Evolutionary conservation across 92 coral and sea anemone genomes (phyloP), one percentile per base, ranked within the genome.

Genomic region (Ricordea florida): DNA sequence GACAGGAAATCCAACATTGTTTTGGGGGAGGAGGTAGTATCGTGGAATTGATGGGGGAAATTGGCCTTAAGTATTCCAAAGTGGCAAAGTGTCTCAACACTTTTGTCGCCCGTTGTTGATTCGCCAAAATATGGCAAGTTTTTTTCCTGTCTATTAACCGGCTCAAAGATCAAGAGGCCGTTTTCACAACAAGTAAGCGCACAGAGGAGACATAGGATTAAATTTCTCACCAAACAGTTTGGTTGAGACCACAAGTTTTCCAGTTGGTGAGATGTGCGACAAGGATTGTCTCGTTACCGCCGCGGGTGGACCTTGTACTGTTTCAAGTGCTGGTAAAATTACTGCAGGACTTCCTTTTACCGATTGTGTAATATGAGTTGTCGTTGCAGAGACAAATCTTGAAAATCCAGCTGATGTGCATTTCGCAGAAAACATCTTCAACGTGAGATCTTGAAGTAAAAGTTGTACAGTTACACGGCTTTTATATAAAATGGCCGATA

Each of bases 371-470:
- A 96, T 48, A 70, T 96, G 97, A 3, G 92, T 88, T 37, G 97
- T 93, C 28, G 96, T 96, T 22, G 96, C 99, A 36, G 97, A 72
- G 0, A 96, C 64, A 79, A 82, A 92, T 73, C 93, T 75, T 62
- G 99, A 85, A 58, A 96, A 88, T 18, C 99, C 96, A 34, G 92
- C 73, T 6, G 97, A 89, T 51, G 87, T 78, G 18, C 92, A 87
- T 74, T 89, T 88, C 35, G 99, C 83, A 73, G 97, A 85, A 49
- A 96, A 90, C 99, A 96, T 96, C 76, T 73, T 78, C 57, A 21
- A 27, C 32, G 20, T 57, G 63, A 35, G 33, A 29, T 24, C 53
- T 62, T 52, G 21, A 25, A 69, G 47, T 81, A 61, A 48, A 32
- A 76, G 20, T n/a, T n/a, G n/a, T n/a, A n/a, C n/a, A n/a, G n/a